Evolutionary conservation across 2,888 invertebrate genomes (phyloP), one percentile per base, ranked within the genome.

Genomic region (Xylota sylvarum): DNA sequence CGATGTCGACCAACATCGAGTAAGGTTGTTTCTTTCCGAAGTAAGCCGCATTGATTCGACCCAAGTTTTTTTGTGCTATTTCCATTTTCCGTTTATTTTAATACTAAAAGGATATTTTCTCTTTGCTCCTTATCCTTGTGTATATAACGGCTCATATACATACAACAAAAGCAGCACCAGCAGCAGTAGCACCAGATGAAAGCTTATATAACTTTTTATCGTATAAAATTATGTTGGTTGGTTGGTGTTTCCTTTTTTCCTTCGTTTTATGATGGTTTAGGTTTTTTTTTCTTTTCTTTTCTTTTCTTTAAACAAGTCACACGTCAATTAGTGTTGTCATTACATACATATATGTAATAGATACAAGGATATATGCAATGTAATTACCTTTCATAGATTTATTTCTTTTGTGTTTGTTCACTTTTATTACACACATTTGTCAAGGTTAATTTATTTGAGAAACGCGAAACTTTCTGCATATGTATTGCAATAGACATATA

Each of bases 11-110:
- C 55, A 70, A 43, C 37, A 52, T 40, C 43, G 43, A 52, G 43
- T 48, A 52, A 60, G 62, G 74, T 76, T 85, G 64, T 48, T 77
- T 67, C 81, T 77, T 86, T 72, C 35, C 65, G 43, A 81, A 77
- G 67, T 82, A 77, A 86, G 82, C 86, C 77, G 73, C 86, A 86
- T 86, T 82, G 86, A 86, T 86, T 86, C 82, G 46, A 77, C 64
- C 77, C 69, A 56, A 78, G 72, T 55, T 72, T 65, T 23, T 60
- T 55, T 78, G 32, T 50, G 72, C 82, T 73, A 77, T 86, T 86
- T 86, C 82, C 86, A 86, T 69, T 73, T 77, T 86, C 35, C 65
- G 77, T 86, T 86, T 86, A 86, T 86, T 86, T 86, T 86, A 86
- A 86, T 78, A 82, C 77, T 58, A 69, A 86, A 86, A 78, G 69